Percentiles rank a stretch among this genome's conserved stretches.
These are phyloP conservation scores for Drosophila paranaensis DNA, from an alignment of 2,888 invertebrate genomes.

Conservation along the genomic window DNA sequence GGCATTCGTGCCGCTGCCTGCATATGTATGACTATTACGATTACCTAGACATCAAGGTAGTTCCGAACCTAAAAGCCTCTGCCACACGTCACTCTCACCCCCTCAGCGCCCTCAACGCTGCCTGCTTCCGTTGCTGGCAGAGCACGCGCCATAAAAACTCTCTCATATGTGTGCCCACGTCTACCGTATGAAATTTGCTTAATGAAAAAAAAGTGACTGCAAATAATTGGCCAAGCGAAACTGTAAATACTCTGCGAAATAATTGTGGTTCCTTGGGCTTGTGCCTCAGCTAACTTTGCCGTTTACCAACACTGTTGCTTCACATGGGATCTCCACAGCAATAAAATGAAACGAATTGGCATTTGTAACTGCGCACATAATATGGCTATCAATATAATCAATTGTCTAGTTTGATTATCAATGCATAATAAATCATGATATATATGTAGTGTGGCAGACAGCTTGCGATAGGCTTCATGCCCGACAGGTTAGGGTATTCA, in stretches of 20 bases:
- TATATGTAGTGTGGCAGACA: not conserved
- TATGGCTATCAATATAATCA: not conserved
- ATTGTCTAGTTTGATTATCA: not conserved
- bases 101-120: not conserved
- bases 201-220: constrained; percentile 38
- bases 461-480: not conserved
- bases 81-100: not conserved
- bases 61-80: not conserved
- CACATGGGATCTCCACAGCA: not conserved
- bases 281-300: too few relatives aligned
- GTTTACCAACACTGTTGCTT: too few relatives aligned
- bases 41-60: constrained; percentile 1
- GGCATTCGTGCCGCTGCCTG: constrained; percentile 48
- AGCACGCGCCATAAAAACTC: constrained; percentile 52
- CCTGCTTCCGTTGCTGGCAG: not conserved
- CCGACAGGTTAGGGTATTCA: not conserved
- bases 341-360: not conserved
- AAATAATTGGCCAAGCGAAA: not conserved
- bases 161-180: constrained; percentile 50
- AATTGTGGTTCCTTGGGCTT: not conserved
- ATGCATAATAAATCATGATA: not conserved
- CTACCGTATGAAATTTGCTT: constrained; percentile 50
- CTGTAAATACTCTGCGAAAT: constrained; percentile 20
- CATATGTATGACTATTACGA: constrained; percentile 1
- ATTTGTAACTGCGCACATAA: not conserved